phyloP scores from a whole-genome alignment of 2,113 vertebrate species.

The Ceuthmochares aereus region DNA sequence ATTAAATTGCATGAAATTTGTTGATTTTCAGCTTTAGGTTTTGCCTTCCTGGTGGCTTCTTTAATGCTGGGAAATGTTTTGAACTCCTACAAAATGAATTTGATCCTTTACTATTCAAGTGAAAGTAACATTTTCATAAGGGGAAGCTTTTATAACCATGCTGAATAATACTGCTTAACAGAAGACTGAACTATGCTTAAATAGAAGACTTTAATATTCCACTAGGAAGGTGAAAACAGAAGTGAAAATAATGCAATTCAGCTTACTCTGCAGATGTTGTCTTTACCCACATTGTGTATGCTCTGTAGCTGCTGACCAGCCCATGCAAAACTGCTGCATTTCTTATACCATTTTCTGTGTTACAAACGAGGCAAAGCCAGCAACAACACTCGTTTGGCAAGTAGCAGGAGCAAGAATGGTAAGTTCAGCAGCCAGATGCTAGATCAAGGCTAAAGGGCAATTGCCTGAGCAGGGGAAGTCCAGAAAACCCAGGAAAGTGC shows the following conservation, averaged over 20 bases:
- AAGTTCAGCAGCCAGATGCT: no score
- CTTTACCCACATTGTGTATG: neutral
- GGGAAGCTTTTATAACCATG: neutral
- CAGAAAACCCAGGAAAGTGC: no score
- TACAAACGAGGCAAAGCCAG: no score
- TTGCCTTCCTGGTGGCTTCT: neutral
- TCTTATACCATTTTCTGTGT: neutral
- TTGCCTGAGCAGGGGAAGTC: no score
- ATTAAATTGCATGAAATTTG: neutral
- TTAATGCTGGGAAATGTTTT: neutral
- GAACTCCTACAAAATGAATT: neutral
- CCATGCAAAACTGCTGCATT: neutral
- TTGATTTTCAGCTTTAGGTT: neutral
- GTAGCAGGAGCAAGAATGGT: no score
- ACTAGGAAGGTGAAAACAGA: neutral
- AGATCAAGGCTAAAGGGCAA: no score
- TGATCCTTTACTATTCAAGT: neutral
- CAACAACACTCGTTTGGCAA: no score
- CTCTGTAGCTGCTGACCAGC: neutral
- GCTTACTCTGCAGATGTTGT: neutral
- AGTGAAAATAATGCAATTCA: neutral
- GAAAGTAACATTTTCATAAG: neutral
- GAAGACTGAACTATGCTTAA: neutral
- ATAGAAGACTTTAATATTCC: neutral
- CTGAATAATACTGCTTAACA: neutral